These are phyloP conservation scores for Oryctolagus cuniculus DNA, from an alignment of 2,113 vertebrate genomes.

Conservation along the genomic window DNA sequence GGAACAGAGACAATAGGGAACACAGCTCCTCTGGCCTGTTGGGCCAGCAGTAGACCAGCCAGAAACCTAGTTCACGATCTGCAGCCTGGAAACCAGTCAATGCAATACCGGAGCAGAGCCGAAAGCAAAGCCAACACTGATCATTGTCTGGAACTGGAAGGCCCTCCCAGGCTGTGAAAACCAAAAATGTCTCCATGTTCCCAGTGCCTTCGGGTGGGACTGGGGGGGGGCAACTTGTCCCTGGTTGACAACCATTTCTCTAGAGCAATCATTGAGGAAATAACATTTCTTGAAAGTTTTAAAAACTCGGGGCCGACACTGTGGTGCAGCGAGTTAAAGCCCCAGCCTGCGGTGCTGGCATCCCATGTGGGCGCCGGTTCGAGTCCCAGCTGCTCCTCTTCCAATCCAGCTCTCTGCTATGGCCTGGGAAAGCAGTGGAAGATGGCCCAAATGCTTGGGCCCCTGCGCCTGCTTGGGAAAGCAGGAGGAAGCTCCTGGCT, in stretches of 20 bases:
- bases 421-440: no score
- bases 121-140: not conserved
- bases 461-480: no score
- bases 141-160: not conserved
- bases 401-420: no score
- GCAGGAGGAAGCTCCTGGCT: no score
- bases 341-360: no score
- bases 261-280: not conserved
- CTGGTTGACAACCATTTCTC: not conserved
- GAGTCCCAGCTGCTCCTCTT: no score
- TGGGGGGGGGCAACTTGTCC: not conserved
- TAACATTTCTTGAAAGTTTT: not conserved
- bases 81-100: not conserved
- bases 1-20: not conserved
- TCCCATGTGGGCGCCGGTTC: no score
- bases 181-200: not conserved
- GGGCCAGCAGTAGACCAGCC: not conserved
- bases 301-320: not conserved
- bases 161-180: not conserved
- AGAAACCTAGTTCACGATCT: not conserved
- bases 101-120: not conserved
- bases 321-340: no score
- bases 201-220: not conserved
- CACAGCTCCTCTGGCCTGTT: not conserved
- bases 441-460: no score